Evolutionary conservation across 2,888 invertebrate genomes (phyloP), one percentile per base, ranked within the genome.

Genomic region (Mesoligia furuncula): DNA sequence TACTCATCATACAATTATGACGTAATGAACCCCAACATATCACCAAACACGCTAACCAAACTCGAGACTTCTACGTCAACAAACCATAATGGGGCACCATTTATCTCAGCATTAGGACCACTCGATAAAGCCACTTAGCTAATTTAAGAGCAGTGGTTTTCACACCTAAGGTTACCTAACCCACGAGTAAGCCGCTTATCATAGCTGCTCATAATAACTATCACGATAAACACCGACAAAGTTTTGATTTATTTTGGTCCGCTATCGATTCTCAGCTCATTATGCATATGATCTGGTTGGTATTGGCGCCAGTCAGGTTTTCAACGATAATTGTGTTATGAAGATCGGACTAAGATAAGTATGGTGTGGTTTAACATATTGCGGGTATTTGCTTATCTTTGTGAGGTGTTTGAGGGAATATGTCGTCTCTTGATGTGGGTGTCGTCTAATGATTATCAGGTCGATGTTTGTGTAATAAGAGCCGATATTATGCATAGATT

Each of bases 51-150:
- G 86, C 67, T 85, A 57, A 45, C 71, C 39, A 31, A 81, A 77
- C 75, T 59, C n/a, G 24, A 31, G 11, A 80, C 73, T 69, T 87
- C 66, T 79, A 73, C 76, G 75, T 80, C 73, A 75, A 73, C 80
- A 82, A 82, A 77, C 80, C 80, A 83, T 89, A 92, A 91, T 89
- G 84, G 88, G 36, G 59, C 74, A 80, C 86, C 89, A 93, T 93
- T 93, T 91, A 91, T 92, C 90, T 82, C 84, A 84, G 89, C 88
- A 87, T 91, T 91, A 92, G 73, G 87, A 85, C 83, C 82, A 85
- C 83, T 90, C 90, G 92, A 93, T 94, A 94, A 91, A 93, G 92
- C 93, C 91, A 93, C 93, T 93, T 91, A 91, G 92, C 90, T 92
- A 91, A 93, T 93, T 93, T 92, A 93, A 90, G 90, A 91, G 89